Conservation (phyloP, 2,113 vertebrate genomes). For the Notothenia rossii region DNA sequence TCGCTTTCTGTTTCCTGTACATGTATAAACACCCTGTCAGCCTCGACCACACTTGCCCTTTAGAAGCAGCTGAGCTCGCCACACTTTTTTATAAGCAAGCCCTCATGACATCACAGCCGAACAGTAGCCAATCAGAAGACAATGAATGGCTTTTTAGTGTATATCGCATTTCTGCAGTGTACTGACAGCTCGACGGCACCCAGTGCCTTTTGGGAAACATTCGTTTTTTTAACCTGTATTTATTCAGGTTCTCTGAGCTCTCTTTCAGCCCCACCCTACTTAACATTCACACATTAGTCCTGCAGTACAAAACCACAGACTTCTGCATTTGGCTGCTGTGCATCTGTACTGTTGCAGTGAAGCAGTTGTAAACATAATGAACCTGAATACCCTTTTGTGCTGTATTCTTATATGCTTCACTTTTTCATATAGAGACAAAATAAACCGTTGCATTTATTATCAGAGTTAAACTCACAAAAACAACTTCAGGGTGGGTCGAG, state of each 20-base stretch:
- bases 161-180: slow-evolving; percentile 49
- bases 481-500: background rate
- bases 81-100: slow-evolving; percentile 64
- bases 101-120: slow-evolving; percentile 67
- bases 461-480: background rate
- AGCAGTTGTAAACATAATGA: slow-evolving; percentile 6
- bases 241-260: slow-evolving; percentile 18
- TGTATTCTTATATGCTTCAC: background rate
- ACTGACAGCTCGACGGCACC: slow-evolving; percentile 36
- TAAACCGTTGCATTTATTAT: background rate
- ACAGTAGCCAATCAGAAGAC: slow-evolving; percentile 67
- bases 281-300: slow-evolving; percentile 3
- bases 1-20: slow-evolving; percentile 18
- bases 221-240: slow-evolving; percentile 35
- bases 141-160: slow-evolving; percentile 37
- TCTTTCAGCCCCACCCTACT: slow-evolving; percentile 8
- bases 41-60: slow-evolving; percentile 57
- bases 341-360: background rate
- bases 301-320: slow-evolving; percentile 23
- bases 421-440: background rate
- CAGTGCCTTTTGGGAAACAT: slow-evolving; percentile 10
- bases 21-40: slow-evolving; percentile 48
- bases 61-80: slow-evolving; percentile 61
- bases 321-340: slow-evolving; percentile 20
- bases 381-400: background rate